Evolutionary conservation across 2,113 vertebrate species (phyloP).

Genomic region (Daubentonia madagascariensis): DNA sequence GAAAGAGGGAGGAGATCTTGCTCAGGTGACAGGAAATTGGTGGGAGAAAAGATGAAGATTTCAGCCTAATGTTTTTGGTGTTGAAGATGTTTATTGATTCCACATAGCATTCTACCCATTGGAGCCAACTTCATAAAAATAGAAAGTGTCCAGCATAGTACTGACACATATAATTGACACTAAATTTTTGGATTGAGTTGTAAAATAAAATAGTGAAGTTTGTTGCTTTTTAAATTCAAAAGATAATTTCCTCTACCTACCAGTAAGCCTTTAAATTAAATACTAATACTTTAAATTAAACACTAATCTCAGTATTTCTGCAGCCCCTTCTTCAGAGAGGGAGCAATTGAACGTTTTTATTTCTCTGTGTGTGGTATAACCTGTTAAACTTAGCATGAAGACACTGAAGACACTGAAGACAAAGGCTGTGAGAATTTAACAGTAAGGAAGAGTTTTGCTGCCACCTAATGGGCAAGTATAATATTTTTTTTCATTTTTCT

Average conservation of each 20-base stretch:
- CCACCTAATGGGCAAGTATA: slow-evolving; percentile 79
- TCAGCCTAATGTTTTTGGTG: background rate
- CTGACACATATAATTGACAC: background rate
- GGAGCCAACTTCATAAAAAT: background rate
- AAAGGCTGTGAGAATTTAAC: background rate
- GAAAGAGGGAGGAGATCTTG: background rate
- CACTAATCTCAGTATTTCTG: background rate
- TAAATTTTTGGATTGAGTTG: background rate
- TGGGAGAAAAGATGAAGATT: background rate
- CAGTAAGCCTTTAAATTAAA: background rate
- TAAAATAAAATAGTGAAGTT: background rate
- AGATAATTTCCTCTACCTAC: background rate
- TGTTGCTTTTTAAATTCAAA: background rate
- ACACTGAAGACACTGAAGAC: background rate
- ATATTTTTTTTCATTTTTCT: slow-evolving; percentile 56
- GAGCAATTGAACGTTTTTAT: background rate
- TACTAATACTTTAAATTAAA: too few species aligned
- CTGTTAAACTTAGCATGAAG: background rate
- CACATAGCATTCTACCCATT: background rate
- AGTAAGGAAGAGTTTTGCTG: slow-evolving; percentile 80
- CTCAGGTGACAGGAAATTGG: background rate
- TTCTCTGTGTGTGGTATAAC: background rate
- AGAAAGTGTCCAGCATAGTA: background rate
- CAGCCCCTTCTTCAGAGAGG: background rate
- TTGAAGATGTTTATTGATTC: background rate